Percentiles rank a stretch among this genome's conserved stretches.
These are phyloP conservation scores for Noctua janthe DNA, from an alignment of 2,888 invertebrate species.

Conservation along the genomic window DNA sequence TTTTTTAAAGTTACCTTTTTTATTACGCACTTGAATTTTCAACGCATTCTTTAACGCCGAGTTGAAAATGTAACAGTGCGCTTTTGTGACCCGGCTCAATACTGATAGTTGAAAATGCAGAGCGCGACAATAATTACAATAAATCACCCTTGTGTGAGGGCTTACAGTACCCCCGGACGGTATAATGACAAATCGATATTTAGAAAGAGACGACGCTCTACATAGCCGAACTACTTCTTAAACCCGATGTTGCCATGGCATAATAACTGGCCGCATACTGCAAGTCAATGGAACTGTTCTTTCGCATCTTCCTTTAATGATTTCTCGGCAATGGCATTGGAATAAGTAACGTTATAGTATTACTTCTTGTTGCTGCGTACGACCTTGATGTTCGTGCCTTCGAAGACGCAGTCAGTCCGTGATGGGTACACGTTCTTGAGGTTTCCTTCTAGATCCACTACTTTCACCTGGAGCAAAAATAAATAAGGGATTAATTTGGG, in stretches of 20 bases:
- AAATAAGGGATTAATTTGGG: neutral
- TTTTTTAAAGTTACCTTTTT: neutral
- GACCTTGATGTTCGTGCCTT: slow-evolving; percentile 84
- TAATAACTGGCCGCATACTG: neutral
- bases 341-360: slow-evolving; percentile 24
- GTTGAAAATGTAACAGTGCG: neutral
- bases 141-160: neutral
- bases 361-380: slow-evolving; percentile 83
- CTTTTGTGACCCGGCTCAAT: neutral
- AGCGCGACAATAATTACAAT: neutral
- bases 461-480: slow-evolving; percentile 89
- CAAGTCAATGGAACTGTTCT: slow-evolving; percentile 6
- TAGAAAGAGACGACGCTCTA: neutral
- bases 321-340: slow-evolving; percentile 21
- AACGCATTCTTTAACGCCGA: neutral
- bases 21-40: neutral
- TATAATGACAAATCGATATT: neutral
- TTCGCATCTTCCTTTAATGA: slow-evolving; percentile 25
- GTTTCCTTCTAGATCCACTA: slow-evolving; percentile 92
- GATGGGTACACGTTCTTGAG: slow-evolving; percentile 95
- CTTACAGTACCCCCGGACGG: slow-evolving; percentile 1
- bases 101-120: neutral
- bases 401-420: slow-evolving; percentile 92
- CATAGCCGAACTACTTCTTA: neutral
- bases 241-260: neutral